Evolutionary conservation across 2,797 vertebrate species (phyloP).

Genomic region (Sternarchorhynchus goeldii): DNA sequence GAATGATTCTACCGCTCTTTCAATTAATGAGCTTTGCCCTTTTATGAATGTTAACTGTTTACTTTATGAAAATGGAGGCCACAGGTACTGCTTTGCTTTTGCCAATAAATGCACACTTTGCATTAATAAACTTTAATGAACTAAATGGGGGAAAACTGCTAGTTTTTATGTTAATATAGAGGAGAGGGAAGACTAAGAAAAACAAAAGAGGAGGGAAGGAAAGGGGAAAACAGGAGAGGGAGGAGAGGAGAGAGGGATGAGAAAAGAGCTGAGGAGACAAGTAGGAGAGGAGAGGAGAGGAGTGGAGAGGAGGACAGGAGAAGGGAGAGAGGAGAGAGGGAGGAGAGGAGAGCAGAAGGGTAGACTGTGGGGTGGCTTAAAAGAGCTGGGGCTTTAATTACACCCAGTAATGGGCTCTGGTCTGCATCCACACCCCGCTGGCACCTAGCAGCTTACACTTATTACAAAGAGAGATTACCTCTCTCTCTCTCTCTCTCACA

Average conservation of each 20-base stretch:
- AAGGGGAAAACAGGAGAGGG: not conserved
- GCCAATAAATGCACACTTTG: conserved; percentile 2
- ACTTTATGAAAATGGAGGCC: conserved; percentile 5
- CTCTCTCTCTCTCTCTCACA: not conserved
- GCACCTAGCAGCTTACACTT: conserved; percentile 35
- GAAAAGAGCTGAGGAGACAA: not conserved
- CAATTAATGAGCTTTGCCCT: conserved; percentile 40
- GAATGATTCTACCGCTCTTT: conserved; percentile 33
- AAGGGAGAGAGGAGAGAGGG: too few species aligned
- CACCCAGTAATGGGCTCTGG: conserved; percentile 47
- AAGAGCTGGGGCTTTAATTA: conserved; percentile 53
- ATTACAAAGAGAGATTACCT: conserved; percentile 40
- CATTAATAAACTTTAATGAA: conserved; percentile 13
- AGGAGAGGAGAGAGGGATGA: conserved; percentile 11
- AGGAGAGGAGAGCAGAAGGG: conserved; percentile 34
- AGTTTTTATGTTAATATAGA: conserved; percentile 7
- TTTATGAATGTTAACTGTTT: conserved; percentile 27
- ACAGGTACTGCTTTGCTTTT: not conserved
- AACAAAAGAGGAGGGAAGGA: not conserved
- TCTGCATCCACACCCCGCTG: conserved; percentile 36
- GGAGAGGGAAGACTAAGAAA: conserved; percentile 13
- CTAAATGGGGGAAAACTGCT: not conserved
- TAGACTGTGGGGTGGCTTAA: conserved; percentile 49
- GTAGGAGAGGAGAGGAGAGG: not conserved
- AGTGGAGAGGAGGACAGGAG: too few species aligned